A percentile compares a stretch with the other conserved stretches of the same genome.
These are phyloP conservation scores for Drosophila atroscutellata DNA, from an alignment of 2,888 invertebrate species.

Conservation along the genomic window DNA sequence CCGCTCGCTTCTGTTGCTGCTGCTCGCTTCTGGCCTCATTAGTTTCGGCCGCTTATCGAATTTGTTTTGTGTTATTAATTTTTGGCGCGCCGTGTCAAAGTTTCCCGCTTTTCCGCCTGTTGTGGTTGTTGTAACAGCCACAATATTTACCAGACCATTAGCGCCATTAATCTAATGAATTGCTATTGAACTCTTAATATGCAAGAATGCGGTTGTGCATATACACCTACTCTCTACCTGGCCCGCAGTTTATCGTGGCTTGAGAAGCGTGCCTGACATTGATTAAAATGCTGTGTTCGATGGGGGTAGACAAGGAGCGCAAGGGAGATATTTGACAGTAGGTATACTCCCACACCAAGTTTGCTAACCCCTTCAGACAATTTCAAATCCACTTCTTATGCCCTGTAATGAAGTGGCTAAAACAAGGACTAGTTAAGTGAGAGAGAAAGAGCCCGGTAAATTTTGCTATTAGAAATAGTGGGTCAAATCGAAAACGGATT, in stretches of 20 bases:
- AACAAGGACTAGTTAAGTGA: neutral
- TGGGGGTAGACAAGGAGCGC: neutral
- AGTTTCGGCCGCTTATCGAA: conserved; percentile 75
- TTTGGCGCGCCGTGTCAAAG: conserved; percentile 44
- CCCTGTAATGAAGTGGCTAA: neutral
- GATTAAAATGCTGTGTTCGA: conserved; percentile 49
- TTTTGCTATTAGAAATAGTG: neutral
- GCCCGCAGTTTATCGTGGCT: neutral
- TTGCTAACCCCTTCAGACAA: neutral
- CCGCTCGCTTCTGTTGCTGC: conserved; percentile 18
- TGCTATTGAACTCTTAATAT: conserved; percentile 69
- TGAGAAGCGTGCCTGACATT: conserved; percentile 35
- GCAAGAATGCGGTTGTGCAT: conserved; percentile 3
- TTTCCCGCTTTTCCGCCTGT: neutral
- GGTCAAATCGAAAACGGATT: neutral
- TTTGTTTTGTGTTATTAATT: conserved; percentile 69
- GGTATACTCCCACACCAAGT: neutral
- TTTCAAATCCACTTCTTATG: conserved; percentile 11
- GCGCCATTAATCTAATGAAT: conserved; percentile 80
- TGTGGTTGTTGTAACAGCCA: conserved; percentile 34
- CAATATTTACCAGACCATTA: conserved; percentile 80
- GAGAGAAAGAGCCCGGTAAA: neutral
- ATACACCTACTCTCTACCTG: conserved; percentile 5
- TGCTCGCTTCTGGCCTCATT: conserved; percentile 57
- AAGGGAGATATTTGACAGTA: neutral